Evolutionary conservation across 2,113 vertebrate species (phyloP).

Genomic region (Hiodon alosoides): DNA sequence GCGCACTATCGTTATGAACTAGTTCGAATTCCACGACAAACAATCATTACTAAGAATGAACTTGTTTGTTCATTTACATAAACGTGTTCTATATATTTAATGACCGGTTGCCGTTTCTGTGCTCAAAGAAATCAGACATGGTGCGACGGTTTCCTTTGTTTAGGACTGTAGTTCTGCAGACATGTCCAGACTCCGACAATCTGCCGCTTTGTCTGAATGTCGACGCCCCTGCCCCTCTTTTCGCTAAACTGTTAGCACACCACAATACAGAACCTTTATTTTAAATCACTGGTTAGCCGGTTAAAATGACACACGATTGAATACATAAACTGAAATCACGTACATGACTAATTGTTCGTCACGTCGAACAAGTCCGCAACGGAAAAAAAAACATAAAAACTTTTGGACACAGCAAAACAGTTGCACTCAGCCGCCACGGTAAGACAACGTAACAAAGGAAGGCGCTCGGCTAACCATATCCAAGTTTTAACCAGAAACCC

Average conservation of each 20-base stretch:
- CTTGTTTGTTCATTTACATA: no score
- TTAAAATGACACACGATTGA: not conserved
- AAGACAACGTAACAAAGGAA: slow-evolving; percentile 13
- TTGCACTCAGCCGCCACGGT: slow-evolving; percentile 12
- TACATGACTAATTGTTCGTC: no score
- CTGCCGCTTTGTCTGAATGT: slow-evolving; percentile 69
- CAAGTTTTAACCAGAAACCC: not conserved
- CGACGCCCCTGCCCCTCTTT: slow-evolving; percentile 50
- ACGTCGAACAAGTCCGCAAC: not conserved
- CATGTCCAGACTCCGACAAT: slow-evolving; percentile 68
- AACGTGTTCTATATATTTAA: no score
- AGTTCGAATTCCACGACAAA: no score
- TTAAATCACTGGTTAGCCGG: not conserved
- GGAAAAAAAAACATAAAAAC: slow-evolving; percentile 13
- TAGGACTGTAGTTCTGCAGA: slow-evolving; percentile 49
- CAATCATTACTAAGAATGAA: no score
- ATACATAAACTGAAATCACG: no score
- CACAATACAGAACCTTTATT: slow-evolving; percentile 10
- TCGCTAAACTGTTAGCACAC: slow-evolving; percentile 20
- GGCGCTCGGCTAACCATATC: not conserved
- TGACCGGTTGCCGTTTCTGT: no score
- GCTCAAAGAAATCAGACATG: no score
- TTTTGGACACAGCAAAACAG: slow-evolving; percentile 15
- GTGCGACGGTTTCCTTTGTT: slow-evolving; percentile 59
- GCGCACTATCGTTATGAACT: no score